Evolutionary conservation across 2,113 vertebrate genomes (phyloP).

Genomic region (Aphyosemion australe): DNA sequence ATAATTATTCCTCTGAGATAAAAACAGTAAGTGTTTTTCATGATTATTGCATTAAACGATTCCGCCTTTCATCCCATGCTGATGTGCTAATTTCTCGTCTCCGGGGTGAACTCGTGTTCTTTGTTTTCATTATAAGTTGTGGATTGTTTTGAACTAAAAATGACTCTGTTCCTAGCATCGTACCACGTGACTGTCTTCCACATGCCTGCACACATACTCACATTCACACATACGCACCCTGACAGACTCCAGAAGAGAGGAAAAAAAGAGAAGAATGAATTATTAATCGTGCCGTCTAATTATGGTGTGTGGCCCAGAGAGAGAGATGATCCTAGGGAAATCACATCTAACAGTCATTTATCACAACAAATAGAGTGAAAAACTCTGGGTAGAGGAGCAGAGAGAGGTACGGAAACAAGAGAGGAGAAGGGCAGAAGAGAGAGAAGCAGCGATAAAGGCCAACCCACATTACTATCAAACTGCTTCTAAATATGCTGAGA

Average conservation of each 20-base stretch:
- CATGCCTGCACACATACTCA: constrained; percentile 22
- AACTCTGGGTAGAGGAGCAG: constrained; percentile 60
- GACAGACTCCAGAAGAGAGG: constrained; percentile 34
- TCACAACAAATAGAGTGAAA: constrained; percentile 77
- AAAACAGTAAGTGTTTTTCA: neutral
- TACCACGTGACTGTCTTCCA: constrained; percentile 37
- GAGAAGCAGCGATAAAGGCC: constrained; percentile 42
- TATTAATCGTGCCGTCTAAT: constrained; percentile 76
- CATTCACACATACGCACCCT: constrained; percentile 23
- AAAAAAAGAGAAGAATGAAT: constrained; percentile 65
- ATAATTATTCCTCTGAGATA: neutral
- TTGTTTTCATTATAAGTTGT: constrained; percentile 28
- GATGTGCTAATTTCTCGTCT: constrained; percentile 15
- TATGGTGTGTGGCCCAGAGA: constrained; percentile 72
- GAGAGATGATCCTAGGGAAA: constrained; percentile 76
- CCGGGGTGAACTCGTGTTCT: constrained; percentile 16
- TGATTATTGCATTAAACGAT: neutral
- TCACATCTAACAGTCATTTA: constrained; percentile 77
- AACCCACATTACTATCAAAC: constrained; percentile 30
- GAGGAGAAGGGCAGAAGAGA: constrained; percentile 25
- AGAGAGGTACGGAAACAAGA: constrained; percentile 21
- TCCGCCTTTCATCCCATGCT: constrained; percentile 4
- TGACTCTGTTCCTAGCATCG: constrained; percentile 30
- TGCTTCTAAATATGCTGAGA: constrained; percentile 67
- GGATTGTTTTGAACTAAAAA: constrained; percentile 39